phyloP scores from a whole-genome alignment of 2,113 vertebrate species.

The Sclerurus mexicanus region DNA sequence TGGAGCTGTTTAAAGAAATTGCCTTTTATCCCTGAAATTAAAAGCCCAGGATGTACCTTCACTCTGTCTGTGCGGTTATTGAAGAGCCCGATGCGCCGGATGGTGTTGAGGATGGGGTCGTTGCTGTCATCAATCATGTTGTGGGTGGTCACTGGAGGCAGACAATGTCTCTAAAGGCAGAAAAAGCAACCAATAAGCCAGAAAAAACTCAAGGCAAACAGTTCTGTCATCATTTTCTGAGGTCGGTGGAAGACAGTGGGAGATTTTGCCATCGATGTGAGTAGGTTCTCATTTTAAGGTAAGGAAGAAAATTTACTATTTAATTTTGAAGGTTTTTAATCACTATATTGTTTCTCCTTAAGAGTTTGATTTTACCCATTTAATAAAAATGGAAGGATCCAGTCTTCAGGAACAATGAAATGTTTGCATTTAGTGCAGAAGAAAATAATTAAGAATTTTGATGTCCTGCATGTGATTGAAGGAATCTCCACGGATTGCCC shows the following conservation, averaged over 20 bases:
- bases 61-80: slow-evolving; percentile 90
- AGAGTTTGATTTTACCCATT: neutral
- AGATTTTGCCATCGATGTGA: neutral
- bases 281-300: neutral
- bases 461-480: neutral
- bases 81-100: slow-evolving; percentile 92
- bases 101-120: slow-evolving; percentile 90
- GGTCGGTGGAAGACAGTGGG: neutral
- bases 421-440: neutral
- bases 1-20: neutral
- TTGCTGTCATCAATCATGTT: slow-evolving; percentile 92
- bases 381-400: neutral
- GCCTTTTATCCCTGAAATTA: neutral
- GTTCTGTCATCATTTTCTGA: neutral
- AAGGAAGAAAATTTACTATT: neutral
- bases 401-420: neutral
- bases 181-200: neutral
- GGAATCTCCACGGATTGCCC: neutral
- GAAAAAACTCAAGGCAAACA: neutral
- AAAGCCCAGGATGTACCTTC: slow-evolving; percentile 76
- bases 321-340: neutral
- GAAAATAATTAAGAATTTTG: neutral
- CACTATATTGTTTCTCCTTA: neutral
- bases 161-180: slow-evolving; percentile 80
- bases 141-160: slow-evolving; percentile 97